Conservation (phyloP, 2,113 vertebrate genomes). For the Steatornis caripensis region DNA sequence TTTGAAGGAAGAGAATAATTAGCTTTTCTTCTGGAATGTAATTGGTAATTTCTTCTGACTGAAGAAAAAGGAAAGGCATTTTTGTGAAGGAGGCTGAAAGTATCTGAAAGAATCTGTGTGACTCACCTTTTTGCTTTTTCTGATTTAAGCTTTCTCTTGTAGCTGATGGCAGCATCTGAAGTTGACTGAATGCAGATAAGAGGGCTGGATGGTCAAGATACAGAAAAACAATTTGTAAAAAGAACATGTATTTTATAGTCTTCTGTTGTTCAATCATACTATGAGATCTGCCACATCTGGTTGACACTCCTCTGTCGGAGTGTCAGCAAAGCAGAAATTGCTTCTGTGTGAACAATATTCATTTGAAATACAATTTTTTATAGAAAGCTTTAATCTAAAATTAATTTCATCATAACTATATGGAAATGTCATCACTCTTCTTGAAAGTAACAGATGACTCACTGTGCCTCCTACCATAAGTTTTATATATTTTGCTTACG, state of each 20-base stretch:
- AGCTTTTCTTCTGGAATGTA: neutral
- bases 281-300: neutral
- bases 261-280: fast-evolving
- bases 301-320: neutral
- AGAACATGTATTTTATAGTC: too few species aligned
- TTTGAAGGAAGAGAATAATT: neutral
- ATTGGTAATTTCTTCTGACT: neutral
- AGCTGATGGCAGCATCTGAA: neutral
- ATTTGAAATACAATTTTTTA: neutral
- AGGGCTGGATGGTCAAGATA: neutral
- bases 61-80: neutral
- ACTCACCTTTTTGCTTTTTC: neutral
- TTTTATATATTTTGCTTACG: neutral
- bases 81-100: neutral
- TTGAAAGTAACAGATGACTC: neutral
- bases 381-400: neutral
- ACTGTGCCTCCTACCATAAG: neutral
- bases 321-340: neutral
- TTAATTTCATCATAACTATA: neutral
- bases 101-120: neutral
- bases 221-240: too few species aligned
- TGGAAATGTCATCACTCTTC: neutral
- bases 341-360: neutral
- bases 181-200: neutral
- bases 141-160: neutral